These are phyloP conservation scores for Panzeria rudis DNA, from an alignment of 2,888 invertebrate species.

Conservation along the genomic window DNA sequence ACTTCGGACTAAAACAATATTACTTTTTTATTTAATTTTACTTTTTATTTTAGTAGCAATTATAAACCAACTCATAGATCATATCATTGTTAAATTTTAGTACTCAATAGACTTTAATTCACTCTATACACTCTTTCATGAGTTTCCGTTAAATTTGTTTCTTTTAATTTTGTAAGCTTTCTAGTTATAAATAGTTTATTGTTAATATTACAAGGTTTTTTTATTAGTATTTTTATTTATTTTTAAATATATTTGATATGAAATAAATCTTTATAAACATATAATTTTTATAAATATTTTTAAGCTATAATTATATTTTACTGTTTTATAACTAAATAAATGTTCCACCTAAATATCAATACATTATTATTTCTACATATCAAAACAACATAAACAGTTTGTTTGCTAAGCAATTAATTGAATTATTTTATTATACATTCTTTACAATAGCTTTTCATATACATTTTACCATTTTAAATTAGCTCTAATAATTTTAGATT, in stretches of 20 bases:
- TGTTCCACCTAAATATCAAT: slow-evolving; percentile 2
- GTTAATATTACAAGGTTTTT: slow-evolving; percentile 30
- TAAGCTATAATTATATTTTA: background rate
- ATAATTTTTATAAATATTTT: background rate
- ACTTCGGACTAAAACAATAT: background rate
- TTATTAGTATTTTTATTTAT: background rate
- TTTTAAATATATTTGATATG: slow-evolving; percentile 53
- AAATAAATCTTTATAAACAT: slow-evolving; percentile 59
- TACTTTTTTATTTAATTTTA: slow-evolving; percentile 36
- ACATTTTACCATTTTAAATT: slow-evolving; percentile 33
- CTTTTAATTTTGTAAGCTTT: slow-evolving; percentile 49
- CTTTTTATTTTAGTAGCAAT: slow-evolving; percentile 51
- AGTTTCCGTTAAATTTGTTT: background rate
- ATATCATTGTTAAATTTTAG: slow-evolving; percentile 29
- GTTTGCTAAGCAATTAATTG: slow-evolving; percentile 64
- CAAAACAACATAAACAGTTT: slow-evolving; percentile 53
- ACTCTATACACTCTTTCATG: slow-evolving; percentile 43
- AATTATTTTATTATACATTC: slow-evolving; percentile 46
- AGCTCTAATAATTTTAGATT: background rate
- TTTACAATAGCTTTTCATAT: slow-evolving; percentile 53
- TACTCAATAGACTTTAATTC: slow-evolving; percentile 55
- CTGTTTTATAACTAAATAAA: slow-evolving; percentile 12
- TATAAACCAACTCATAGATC: slow-evolving; percentile 63
- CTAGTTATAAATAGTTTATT: slow-evolving; percentile 55
- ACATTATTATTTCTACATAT: slow-evolving; percentile 9